Evolutionary conservation across 2,888 invertebrate species (phyloP).

Genomic region (Campopleginae sp.): DNA sequence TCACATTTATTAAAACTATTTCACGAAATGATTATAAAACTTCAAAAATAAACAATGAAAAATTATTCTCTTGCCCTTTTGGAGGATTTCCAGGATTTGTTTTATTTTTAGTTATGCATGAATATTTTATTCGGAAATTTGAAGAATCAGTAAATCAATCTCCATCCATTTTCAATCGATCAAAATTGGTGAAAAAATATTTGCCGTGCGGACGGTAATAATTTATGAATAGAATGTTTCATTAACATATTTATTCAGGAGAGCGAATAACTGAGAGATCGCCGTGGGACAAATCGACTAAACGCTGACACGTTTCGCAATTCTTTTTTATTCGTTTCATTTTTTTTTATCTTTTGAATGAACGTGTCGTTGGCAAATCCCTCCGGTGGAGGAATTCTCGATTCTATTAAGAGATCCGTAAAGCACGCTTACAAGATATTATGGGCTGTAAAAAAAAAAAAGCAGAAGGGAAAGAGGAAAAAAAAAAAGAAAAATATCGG

Average conservation of each 20-base stretch:
- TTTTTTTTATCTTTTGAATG: neutral
- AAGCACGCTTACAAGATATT: conserved; percentile 7
- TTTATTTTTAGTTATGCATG: neutral
- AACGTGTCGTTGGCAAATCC: conserved; percentile 30
- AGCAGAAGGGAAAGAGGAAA: neutral
- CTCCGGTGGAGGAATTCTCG: conserved; percentile 25
- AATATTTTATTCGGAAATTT: neutral
- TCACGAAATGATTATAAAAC: too few relatives aligned
- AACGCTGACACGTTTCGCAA: conserved; percentile 34
- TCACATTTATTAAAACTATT: too few relatives aligned
- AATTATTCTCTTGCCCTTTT: too few relatives aligned
- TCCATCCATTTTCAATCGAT: neutral
- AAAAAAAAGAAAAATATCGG: conserved; percentile 6
- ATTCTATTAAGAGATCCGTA: conserved; percentile 49
- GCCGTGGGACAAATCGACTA: conserved; percentile 4
- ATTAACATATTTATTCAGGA: conserved; percentile 11
- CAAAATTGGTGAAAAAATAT: conserved; percentile 3
- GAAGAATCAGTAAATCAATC: neutral
- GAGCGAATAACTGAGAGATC: conserved; percentile 1
- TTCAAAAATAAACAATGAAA: too few relatives aligned
- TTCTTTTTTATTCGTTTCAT: neutral
- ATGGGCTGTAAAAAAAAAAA: conserved; percentile 3
- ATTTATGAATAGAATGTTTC: neutral
- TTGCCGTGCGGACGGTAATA: neutral
- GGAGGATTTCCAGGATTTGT: too few relatives aligned